Evolutionary conservation across 2,797 vertebrate species (phyloP).

Genomic region (Smutsia gigantea): DNA sequence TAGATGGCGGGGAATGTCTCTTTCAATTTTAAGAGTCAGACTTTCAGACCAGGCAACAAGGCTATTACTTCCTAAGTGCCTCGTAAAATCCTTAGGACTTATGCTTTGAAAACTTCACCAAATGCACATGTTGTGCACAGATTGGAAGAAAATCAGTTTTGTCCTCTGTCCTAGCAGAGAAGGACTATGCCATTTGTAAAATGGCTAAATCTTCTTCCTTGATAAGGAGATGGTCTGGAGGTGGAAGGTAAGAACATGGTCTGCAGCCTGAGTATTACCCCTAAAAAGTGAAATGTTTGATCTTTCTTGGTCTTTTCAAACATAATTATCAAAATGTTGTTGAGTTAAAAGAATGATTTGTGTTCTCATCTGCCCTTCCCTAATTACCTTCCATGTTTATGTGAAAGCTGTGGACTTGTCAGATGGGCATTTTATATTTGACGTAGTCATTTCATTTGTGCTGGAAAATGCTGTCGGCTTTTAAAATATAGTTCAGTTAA

Average conservation of each 20-base stretch:
- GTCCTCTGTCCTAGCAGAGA: background rate
- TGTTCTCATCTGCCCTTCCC: background rate
- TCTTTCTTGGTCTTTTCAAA: background rate
- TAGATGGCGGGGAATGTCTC: background rate
- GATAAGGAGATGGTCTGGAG: constrained; percentile 24
- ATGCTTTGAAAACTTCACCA: background rate
- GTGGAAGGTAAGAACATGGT: background rate
- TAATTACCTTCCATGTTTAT: background rate
- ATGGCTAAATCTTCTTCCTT: constrained; percentile 24
- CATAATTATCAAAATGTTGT: background rate
- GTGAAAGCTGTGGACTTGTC: background rate
- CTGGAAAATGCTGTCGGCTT: background rate
- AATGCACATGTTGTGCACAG: background rate
- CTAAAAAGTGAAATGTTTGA: background rate
- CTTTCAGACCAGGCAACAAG: background rate
- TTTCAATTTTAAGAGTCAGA: background rate
- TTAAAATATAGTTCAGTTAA: constrained; percentile 1
- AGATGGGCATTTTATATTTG: background rate
- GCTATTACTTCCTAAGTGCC: background rate
- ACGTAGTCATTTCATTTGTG: constrained; percentile 3
- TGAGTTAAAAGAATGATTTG: background rate
- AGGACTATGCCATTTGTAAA: background rate
- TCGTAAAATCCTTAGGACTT: background rate
- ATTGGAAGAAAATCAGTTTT: background rate
- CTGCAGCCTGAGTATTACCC: too few relatives aligned